Conservation (phyloP, 2,888 invertebrate genomes). For the Sesia bembeciformis region DNA sequence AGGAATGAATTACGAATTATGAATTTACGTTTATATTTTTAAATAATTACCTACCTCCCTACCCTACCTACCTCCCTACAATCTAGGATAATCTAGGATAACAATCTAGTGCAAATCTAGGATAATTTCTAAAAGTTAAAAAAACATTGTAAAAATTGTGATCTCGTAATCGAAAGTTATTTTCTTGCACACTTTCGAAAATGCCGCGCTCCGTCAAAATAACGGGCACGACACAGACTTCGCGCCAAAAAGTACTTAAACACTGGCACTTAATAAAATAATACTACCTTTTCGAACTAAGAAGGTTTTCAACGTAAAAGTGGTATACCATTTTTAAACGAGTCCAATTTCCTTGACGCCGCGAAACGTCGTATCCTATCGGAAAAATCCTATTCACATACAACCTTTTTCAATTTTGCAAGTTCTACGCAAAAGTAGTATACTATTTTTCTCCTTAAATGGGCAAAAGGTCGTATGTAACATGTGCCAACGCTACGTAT, state of each 20-base stretch:
- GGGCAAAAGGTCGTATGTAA: slow-evolving; percentile 27
- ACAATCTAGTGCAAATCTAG: too few relatives aligned
- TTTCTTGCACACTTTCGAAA: slow-evolving; percentile 34
- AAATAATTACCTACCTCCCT: too few relatives aligned
- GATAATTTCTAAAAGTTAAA: too few relatives aligned
- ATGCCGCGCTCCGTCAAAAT: slow-evolving; percentile 1
- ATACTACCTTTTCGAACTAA: slow-evolving; percentile 14
- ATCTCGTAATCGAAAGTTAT: slow-evolving; percentile 27
- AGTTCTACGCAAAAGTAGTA: slow-evolving; percentile 43
- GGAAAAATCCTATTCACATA: slow-evolving; percentile 17
- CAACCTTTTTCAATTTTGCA: slow-evolving; percentile 17
- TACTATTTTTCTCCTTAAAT: slow-evolving; percentile 33
- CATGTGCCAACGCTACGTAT: slow-evolving; percentile 1
- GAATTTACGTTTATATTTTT: too few relatives aligned
- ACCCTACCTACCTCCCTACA: too few relatives aligned
- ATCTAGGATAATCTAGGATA: too few relatives aligned
- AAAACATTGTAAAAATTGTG: too few relatives aligned
- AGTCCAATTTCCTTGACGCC: slow-evolving; percentile 20
- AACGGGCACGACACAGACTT: background rate
- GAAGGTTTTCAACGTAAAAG: slow-evolving; percentile 19
- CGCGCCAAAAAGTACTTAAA: background rate
- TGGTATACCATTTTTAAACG: slow-evolving; percentile 56
- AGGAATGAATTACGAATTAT: too few relatives aligned
- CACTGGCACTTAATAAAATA: background rate
- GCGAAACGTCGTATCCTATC: slow-evolving; percentile 31